Conservation (phyloP, 2,888 invertebrate genomes). For the Stenodema calcarata region DNA sequence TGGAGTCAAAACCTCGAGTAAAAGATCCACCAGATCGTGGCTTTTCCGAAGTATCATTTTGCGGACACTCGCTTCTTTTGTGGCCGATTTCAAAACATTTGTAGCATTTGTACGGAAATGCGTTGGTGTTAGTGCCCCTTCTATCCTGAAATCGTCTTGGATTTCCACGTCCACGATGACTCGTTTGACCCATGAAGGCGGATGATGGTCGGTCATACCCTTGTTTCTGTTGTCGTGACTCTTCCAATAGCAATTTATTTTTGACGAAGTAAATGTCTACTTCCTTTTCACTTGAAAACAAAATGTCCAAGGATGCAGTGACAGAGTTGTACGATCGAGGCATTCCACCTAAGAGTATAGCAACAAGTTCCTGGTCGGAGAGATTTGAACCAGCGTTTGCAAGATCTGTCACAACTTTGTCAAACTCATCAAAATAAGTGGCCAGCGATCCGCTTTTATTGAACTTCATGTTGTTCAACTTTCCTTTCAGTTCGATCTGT, state of each 20-base stretch:
- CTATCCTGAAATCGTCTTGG: no score
- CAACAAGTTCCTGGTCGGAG: neutral
- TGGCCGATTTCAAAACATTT: neutral
- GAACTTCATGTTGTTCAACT: slow-evolving; percentile 17
- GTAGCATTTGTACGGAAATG: no score
- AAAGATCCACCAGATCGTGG: neutral
- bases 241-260: no score
- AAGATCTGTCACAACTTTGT: slow-evolving; percentile 4
- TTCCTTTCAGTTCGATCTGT: neutral
- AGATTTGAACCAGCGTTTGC: neutral
- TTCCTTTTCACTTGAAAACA: no score
- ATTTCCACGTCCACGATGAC: no score
- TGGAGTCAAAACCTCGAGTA: neutral
- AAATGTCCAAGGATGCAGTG: no score
- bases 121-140: no score
- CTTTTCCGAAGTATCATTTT: neutral
- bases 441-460: neutral
- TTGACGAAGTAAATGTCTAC: no score
- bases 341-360: slow-evolving; percentile 1
- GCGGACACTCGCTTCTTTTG: slow-evolving; percentile 9
- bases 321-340: neutral
- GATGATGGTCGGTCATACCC: no score
- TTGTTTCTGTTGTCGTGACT: no score
- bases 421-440: neutral
- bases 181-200: no score